Conservation (phyloP, 1,140 invertebrate species). For the honey bee (Apis mellifera) region Amel_HAv3.1 CM009942.2:459501-460000, state of each 20-base stretch:
- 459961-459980: conserved; percentile 4
- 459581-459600: conserved; percentile 65
- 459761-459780: conserved; percentile 34
- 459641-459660: conserved; percentile 68
- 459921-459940: conserved; percentile 2
- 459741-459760: conserved; percentile 70
- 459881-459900: conserved; percentile 55
- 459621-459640: conserved; percentile 66
- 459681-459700: conserved; percentile 76
- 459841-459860: conserved; percentile 69
- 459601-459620: conserved; percentile 59
- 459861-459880: conserved; percentile 72
- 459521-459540: conserved; percentile 55
- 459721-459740: conserved; percentile 76
- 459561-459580: conserved; percentile 62
- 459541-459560: conserved; percentile 1
- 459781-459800: conserved; percentile 54
- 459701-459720: conserved; percentile 73
- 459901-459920: conserved; percentile 43
- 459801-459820: conserved; percentile 72
- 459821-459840: conserved; percentile 75
- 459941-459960: conserved; percentile 39
- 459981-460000: conserved; percentile 1
- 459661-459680: conserved; percentile 55
- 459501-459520: conserved; percentile 61